phyloP scores from a whole-genome alignment of 2,797 vertebrate species.

The Dermochelys coriacea region DNA sequence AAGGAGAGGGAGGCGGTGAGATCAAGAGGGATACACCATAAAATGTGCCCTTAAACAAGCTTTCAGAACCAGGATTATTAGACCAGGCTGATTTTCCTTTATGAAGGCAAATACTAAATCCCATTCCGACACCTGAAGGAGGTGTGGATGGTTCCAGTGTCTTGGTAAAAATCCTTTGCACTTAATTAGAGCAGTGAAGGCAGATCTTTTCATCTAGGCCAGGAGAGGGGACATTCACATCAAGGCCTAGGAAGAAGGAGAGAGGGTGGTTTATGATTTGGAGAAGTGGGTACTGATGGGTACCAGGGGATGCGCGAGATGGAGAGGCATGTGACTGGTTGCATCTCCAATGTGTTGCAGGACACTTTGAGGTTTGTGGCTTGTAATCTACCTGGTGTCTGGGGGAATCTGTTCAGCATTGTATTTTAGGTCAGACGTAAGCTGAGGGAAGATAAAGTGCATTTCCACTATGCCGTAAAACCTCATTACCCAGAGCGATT shows the following conservation, averaged over 20 bases:
- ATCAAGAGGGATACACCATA: background rate
- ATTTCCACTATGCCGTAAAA: background rate
- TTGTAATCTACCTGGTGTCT: accelerated
- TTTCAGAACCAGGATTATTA: background rate
- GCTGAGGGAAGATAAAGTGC: background rate
- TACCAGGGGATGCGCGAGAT: background rate
- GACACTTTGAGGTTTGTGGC: background rate
- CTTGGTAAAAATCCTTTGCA: background rate
- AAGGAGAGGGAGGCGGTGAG: background rate
- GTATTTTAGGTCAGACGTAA: background rate
- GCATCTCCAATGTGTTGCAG: background rate
- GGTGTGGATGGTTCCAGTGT: background rate
- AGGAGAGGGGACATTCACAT: accelerated
- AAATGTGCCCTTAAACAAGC: background rate
- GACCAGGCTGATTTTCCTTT: background rate
- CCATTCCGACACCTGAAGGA: background rate
- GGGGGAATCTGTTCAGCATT: background rate
- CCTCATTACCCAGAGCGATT: background rate
- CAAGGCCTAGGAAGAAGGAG: background rate
- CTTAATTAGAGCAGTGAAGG: background rate
- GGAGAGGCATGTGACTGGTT: accelerated
- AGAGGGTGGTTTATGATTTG: background rate
- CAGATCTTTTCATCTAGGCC: background rate
- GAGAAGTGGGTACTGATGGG: background rate
- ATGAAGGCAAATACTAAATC: background rate